phyloP scores from a whole-genome alignment of 2,113 vertebrate genomes.

The Strix uralensis region DNA sequence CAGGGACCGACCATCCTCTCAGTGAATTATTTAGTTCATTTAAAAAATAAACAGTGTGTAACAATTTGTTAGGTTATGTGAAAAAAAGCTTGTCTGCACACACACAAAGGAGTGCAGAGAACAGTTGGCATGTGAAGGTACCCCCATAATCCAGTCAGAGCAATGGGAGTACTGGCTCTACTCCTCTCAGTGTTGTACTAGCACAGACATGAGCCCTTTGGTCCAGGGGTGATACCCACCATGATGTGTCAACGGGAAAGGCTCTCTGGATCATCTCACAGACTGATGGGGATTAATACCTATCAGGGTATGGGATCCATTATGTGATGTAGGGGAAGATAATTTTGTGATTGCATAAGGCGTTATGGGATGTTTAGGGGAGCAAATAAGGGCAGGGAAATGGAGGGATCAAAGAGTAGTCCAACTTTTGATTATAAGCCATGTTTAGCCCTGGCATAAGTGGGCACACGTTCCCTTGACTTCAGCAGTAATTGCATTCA shows the following conservation, averaged over 20 bases:
- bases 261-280: background rate
- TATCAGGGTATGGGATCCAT: background rate
- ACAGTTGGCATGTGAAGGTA: background rate
- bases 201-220: background rate
- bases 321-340: background rate
- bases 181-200: background rate
- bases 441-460: background rate
- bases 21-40: background rate
- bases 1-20: background rate
- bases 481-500: background rate
- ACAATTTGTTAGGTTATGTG: background rate
- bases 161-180: fast-evolving
- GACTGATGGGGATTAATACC: background rate
- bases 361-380: background rate
- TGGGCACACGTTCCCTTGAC: background rate
- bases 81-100: background rate
- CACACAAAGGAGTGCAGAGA: background rate
- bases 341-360: background rate
- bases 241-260: background rate
- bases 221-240: background rate
- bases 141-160: background rate
- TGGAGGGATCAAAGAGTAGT: background rate
- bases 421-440: background rate
- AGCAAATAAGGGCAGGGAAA: background rate
- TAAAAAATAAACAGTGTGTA: background rate